Conservation (phyloP, 2,888 invertebrate species). For the Polietes domitor region DNA sequence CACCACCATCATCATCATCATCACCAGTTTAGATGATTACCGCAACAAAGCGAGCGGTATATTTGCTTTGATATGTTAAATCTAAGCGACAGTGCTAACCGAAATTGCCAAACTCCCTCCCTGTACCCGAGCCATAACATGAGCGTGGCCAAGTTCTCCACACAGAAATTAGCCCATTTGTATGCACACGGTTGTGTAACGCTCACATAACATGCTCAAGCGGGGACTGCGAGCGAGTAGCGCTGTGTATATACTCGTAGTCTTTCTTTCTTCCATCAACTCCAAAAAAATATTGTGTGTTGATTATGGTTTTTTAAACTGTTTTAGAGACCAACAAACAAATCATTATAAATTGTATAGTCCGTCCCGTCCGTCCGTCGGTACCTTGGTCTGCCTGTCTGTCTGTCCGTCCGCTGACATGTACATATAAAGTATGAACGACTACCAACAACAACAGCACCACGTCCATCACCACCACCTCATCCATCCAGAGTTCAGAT, state of each 20-base stretch:
- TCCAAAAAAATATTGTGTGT: constrained; percentile 65
- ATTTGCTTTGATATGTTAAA: constrained; percentile 69
- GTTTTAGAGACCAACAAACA: constrained; percentile 59
- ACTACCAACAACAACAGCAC: background rate
- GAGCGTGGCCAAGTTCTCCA: constrained; percentile 70
- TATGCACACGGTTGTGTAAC: constrained; percentile 63
- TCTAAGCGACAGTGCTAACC: constrained; percentile 63
- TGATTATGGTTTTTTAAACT: constrained; percentile 67
- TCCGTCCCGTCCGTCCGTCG: background rate
- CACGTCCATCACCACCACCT: constrained; percentile 20
- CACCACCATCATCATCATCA: background rate
- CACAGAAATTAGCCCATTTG: constrained; percentile 72
- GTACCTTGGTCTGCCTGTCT: background rate
- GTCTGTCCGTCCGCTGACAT: background rate
- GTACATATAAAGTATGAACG: background rate
- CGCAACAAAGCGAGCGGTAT: constrained; percentile 63
- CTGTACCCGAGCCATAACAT: constrained; percentile 42
- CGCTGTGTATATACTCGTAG: background rate
- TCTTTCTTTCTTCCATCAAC: constrained; percentile 12
- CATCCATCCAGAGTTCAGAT: constrained; percentile 14
- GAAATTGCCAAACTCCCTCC: constrained; percentile 61
- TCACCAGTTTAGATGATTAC: constrained; percentile 62
- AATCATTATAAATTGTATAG: constrained; percentile 59
- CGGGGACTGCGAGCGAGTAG: constrained; percentile 16
- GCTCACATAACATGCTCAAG: constrained; percentile 56